Base-by-base conservation (phyloP, 2,113 vertebrate species). In the Onychostruthus taczanowskii region DNA sequence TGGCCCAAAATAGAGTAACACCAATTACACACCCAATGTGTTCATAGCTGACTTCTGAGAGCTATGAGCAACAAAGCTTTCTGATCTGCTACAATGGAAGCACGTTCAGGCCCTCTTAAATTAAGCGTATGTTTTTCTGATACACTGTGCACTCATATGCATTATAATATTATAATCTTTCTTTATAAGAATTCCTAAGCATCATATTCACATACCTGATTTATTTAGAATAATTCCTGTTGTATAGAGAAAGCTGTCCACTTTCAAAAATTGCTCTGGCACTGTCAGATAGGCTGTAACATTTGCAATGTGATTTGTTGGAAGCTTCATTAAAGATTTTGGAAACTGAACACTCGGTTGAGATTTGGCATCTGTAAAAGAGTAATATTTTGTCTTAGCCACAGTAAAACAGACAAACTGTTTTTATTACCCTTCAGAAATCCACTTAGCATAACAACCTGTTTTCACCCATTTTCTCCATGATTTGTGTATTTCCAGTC, bases 341-440 rank as follows among this genome's bases (percentile, higher is more conserved):
- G 98, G 98, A 97, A 99, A 99, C 96, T 98, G 98, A 59, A 99
- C 98, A 80, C 97, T 99, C 7, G 98, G 99, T 78, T 99, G 99
- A 72, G 98, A 98, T 92, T 98, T 98, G 84, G 98, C 98, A 97
- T 99, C 99, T 99, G 97, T 47, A 96, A 96, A 35, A 96, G 27
- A 89, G 41, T 28, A 87, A 61, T 27, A 92, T 61, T 73, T 89
- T 53, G 18, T 50, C 44, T 89, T 58, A 95, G 69, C 37, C 70
- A 63, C 9, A 14, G 30, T 46, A 55, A 59, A 91, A 68, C 16
- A 56, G 11, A 73, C 12, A 76, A 62, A 28, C 7, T 20, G 21
- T 35, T 92, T 93, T 82, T 46, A 53, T 24, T 46, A 50, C 33
- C 39, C 50, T 59, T 56, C 46, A 89, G 77, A 79, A 90, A 81